Conservation (phyloP, 37 sponge, comb jelly and placozoan genomes). For the Ephydatia muelleri region DNA sequence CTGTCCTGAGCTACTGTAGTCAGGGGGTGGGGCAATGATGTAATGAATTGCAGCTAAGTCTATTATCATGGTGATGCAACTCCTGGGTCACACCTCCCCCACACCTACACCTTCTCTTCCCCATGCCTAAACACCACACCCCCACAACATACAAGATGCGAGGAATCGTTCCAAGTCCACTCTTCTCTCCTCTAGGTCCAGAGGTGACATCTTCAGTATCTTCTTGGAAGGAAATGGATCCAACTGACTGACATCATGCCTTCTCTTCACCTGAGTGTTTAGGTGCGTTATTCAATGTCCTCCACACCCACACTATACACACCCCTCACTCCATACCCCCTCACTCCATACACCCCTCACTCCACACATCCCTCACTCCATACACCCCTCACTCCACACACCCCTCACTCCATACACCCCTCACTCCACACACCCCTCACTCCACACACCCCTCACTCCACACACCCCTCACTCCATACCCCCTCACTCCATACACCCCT, state of each 20-base stretch:
- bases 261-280: slow-evolving; percentile 27
- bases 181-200: slow-evolving; percentile 35
- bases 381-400: too few species aligned
- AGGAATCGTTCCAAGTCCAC: slow-evolving; percentile 39
- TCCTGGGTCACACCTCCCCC: not conserved
- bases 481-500: too few species aligned
- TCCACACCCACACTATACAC: not conserved
- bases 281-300: not conserved
- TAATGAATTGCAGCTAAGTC: not conserved
- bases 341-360: too few species aligned
- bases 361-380: too few species aligned
- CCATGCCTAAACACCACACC: not conserved
- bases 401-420: too few species aligned
- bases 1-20: slow-evolving; percentile 38
- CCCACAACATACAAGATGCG: slow-evolving; percentile 23
- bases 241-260: slow-evolving; percentile 19
- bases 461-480: too few species aligned
- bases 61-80: not conserved
- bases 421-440: too few species aligned
- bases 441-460: too few species aligned
- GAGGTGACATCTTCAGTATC: slow-evolving; percentile 17
- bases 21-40: not conserved
- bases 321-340: not conserved
- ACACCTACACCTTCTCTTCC: not conserved
- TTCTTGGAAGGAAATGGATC: slow-evolving; percentile 49